Conservation (phyloP, 2,113 vertebrate species). For the Onychorhynchus coronatus region DNA sequence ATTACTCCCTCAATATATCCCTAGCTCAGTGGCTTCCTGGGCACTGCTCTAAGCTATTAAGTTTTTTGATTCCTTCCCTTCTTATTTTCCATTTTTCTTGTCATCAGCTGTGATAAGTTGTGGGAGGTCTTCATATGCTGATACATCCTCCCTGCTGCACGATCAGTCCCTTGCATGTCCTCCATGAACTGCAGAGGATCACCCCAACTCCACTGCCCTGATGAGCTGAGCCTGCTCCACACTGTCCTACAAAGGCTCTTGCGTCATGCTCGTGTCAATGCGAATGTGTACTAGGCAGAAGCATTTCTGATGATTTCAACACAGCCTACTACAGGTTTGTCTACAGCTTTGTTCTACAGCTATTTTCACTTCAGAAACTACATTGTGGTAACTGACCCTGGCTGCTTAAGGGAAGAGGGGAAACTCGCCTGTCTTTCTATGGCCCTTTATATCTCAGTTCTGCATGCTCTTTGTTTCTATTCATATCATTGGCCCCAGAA, state of each 20-base stretch:
- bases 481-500: not conserved
- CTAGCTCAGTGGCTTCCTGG: not conserved
- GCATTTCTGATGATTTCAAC: not conserved
- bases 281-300: fast-evolving
- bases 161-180: not conserved
- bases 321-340: not conserved
- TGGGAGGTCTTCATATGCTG: not conserved
- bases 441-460: not conserved
- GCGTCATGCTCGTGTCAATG: fast-evolving
- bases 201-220: fast-evolving
- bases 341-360: not conserved
- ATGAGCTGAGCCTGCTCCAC: not conserved
- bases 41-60: not conserved
- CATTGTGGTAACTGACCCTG: not conserved
- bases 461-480: not conserved
- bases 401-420: not conserved
- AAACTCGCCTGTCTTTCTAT: not conserved
- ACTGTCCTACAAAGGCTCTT: not conserved
- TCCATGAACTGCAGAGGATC: not conserved
- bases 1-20: not conserved
- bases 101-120: not conserved
- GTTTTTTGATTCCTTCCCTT: not conserved
- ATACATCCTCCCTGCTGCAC: not conserved
- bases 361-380: not conserved
- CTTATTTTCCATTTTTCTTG: not conserved